Conservation (phyloP, 2,113 vertebrate species). For the Glaucidium brasilianum region DNA sequence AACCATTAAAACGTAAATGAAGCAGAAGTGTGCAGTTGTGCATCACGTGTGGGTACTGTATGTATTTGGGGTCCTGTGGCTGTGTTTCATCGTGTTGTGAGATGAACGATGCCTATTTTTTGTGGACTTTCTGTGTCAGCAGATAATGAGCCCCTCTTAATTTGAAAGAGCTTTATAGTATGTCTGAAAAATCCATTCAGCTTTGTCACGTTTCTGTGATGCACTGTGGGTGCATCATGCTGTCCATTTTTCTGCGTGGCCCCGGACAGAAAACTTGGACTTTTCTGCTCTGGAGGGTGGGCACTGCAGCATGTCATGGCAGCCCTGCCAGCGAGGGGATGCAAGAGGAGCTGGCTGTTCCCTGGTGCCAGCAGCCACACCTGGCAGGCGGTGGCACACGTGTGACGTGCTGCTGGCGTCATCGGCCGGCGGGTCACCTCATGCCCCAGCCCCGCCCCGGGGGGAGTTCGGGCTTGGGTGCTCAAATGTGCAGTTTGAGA, state of each 20-base stretch:
- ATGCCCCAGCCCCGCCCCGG: rapidly evolving
- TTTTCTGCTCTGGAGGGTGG: background rate
- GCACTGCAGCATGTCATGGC: rapidly evolving
- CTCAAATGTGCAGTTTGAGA: background rate
- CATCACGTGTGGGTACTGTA: rapidly evolving
- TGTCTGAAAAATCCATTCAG: background rate
- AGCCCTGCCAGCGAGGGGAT: background rate
- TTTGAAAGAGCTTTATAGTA: background rate
- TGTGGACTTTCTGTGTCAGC: background rate
- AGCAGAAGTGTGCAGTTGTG: background rate
- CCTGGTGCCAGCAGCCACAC: background rate
- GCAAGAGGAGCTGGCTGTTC: background rate
- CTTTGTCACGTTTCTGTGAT: rapidly evolving
- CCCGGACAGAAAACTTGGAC: background rate
- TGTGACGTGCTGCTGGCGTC: rapidly evolving
- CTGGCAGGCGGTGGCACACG: rapidly evolving
- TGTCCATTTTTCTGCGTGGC: rapidly evolving
- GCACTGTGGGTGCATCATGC: rapidly evolving
- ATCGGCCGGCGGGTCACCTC: rapidly evolving
- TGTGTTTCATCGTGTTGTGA: background rate
- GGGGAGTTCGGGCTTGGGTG: background rate
- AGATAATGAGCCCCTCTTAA: background rate
- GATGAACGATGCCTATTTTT: background rate
- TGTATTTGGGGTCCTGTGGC: background rate
- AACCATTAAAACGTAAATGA: background rate